Evolutionary conservation across 2,888 invertebrate species (phyloP), one percentile per base, ranked within the genome.

Genomic region (Caenorhabditis sinica): DNA sequence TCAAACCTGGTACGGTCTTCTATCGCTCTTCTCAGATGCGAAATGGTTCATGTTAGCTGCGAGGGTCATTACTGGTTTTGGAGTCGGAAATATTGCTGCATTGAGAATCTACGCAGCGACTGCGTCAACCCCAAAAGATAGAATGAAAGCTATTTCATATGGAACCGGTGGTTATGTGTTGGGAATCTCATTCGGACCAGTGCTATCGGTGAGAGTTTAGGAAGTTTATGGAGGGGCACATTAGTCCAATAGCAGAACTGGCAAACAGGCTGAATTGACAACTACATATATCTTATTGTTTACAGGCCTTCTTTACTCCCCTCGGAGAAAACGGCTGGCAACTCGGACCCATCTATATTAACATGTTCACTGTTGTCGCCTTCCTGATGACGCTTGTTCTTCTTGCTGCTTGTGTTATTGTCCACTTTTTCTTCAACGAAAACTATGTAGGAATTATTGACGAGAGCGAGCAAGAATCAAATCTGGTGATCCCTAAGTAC

Each of bases 151-250:
- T n/a, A 86, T 89, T 17, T 75, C 87, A n/a, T 85, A 82, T 43
- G 85, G 89, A 36, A 89, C 87, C 36, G 89, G 86, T 9, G 87
- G 85, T 4, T 86, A 49, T 58, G 88, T 88, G 9, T 75, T 85
- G 8, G 88, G 88, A 28, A 63, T 88, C 5, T 86, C 88, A 1
- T 82, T 87, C 28, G 88, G 88, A 20, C 88, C 88, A 1, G 88
- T 83, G 17, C 30, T 87, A 5, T 87, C 87, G 71, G 88, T 86
- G 25, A 79, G 72, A 20, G 65, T 30, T 60, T 6, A 2, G 8
- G 20, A 2, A 1, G 0, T 8, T 20, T 40, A 28, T 11, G 28
- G 9, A 28, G 8, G 5, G 33, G 13, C 13, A n/a, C n/a, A n/a
- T n/a, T n/a, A n/a, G n/a, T n/a, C n/a, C n/a, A n/a, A n/a, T n/a